Percentiles rank a stretch among this genome's conserved stretches.
phyloP scores from a whole-genome alignment of 2,888 invertebrate species.

The Nipponacmea schrenckii region DNA sequence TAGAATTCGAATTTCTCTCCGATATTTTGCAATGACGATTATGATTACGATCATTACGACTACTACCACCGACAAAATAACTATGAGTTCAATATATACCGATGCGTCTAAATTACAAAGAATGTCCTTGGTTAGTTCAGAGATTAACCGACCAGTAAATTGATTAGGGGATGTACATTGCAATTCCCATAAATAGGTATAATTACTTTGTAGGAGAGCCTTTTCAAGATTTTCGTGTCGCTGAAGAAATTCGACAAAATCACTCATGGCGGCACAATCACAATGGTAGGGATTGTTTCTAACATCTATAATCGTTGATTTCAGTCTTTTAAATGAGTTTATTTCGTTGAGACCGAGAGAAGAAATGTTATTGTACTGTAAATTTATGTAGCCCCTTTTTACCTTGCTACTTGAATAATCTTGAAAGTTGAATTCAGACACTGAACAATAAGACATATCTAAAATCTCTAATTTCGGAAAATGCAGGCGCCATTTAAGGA shows the following conservation, averaged over 20 bases:
- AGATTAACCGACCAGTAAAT: constrained; percentile 30
- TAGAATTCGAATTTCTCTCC: constrained; percentile 45
- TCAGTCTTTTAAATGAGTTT: constrained; percentile 25
- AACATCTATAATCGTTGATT: constrained; percentile 38
- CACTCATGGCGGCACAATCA: constrained; percentile 36
- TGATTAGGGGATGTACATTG: constrained; percentile 34
- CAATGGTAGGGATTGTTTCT: constrained; percentile 42
- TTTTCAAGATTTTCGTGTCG: constrained; percentile 19
- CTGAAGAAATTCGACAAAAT: constrained; percentile 26
- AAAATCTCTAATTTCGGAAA: constrained; percentile 37
- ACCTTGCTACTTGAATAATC: background rate
- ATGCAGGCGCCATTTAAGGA: constrained; percentile 34
- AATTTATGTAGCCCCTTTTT: constrained; percentile 18
- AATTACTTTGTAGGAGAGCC: constrained; percentile 15
- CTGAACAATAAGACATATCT: constrained; percentile 36
- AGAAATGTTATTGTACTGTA: constrained; percentile 44
- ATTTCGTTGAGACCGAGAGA: constrained; percentile 33
- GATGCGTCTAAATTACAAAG: constrained; percentile 33
- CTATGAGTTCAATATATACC: constrained; percentile 27
- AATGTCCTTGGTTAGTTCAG: constrained; percentile 23
- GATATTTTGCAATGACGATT: constrained; percentile 34
- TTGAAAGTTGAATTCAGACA: constrained; percentile 21
- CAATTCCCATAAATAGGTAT: constrained; percentile 36
- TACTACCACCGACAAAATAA: constrained; percentile 28
- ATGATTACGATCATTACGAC: constrained; percentile 30